phyloP scores from a whole-genome alignment of 1,140 invertebrate species.

The Drosophila quadrilineata region DNA sequence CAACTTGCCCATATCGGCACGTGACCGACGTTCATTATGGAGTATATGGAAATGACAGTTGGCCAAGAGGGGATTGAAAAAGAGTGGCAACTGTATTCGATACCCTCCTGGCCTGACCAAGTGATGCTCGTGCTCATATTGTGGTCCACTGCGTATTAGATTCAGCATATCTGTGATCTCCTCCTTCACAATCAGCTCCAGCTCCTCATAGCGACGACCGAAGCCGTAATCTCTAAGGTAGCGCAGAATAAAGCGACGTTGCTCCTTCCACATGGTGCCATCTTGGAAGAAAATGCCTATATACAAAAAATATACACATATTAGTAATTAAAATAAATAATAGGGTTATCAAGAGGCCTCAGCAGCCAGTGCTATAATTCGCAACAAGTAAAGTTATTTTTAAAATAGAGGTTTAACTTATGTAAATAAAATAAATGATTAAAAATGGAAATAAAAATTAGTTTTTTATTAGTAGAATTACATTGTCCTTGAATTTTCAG shows the following conservation, averaged over 20 bases:
- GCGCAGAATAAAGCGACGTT: conserved; percentile 87
- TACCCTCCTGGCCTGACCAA: conserved; percentile 82
- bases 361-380: too few relatives aligned
- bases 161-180: conserved; percentile 84
- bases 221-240: conserved; percentile 89
- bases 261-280: conserved; percentile 86
- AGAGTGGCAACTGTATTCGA: conserved; percentile 81
- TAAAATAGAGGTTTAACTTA: too few relatives aligned
- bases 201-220: conserved; percentile 83
- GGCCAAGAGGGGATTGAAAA: conserved; percentile 82
- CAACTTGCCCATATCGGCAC: conserved; percentile 81
- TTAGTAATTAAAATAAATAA: too few relatives aligned
- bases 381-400: too few relatives aligned
- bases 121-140: conserved; percentile 82
- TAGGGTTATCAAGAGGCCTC: too few relatives aligned
- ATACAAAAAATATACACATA: too few relatives aligned
- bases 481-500: too few relatives aligned
- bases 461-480: too few relatives aligned
- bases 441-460: too few relatives aligned
- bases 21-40: conserved; percentile 76
- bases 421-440: too few relatives aligned
- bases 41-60: conserved; percentile 83
- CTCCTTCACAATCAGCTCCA: conserved; percentile 82
- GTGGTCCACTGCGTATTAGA: conserved; percentile 83
- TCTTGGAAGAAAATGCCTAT: conserved; percentile 87